These are phyloP conservation scores for Drosophila albomicans DNA, from an alignment of 1,140 invertebrate species.

Conservation along the genomic window DNA sequence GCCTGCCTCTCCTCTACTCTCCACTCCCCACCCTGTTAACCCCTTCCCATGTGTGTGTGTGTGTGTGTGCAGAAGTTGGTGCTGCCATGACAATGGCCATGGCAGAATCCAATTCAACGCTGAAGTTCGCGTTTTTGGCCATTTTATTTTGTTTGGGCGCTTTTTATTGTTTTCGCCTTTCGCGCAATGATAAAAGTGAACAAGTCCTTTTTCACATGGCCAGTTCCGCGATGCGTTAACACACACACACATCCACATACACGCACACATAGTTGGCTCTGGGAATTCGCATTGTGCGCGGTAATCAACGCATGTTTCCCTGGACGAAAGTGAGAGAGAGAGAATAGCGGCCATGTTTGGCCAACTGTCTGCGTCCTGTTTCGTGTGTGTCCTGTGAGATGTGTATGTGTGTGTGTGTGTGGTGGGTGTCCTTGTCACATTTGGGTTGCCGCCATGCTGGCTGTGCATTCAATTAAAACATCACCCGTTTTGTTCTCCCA, in stretches of 20 bases:
- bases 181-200: conserved; percentile 28
- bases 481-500: conserved; percentile 46
- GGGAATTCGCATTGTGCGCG: conserved; percentile 11
- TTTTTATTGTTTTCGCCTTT: conserved; percentile 24
- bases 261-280: conserved; percentile 1
- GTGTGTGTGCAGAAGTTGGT: conserved; percentile 21
- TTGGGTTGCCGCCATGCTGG: conserved; percentile 57
- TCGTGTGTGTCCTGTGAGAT: background rate
- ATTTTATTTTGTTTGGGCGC: conserved; percentile 23
- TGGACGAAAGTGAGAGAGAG: conserved; percentile 14
- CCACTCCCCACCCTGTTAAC: background rate
- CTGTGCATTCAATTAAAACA: conserved; percentile 80
- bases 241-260: conserved; percentile 18
- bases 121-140: conserved; percentile 28
- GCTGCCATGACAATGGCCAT: conserved; percentile 26
- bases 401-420: background rate
- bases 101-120: conserved; percentile 30
- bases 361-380: conserved; percentile 26
- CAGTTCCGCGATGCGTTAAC: conserved; percentile 17
- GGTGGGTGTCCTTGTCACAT: conserved; percentile 47
- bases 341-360: conserved; percentile 63
- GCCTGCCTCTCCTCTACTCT: background rate
- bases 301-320: conserved; percentile 53
- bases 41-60: conserved; percentile 4
- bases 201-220: conserved; percentile 26